phyloP scores from a whole-genome alignment of 2,113 vertebrate species.

The Eleginops maclovinus region DNA sequence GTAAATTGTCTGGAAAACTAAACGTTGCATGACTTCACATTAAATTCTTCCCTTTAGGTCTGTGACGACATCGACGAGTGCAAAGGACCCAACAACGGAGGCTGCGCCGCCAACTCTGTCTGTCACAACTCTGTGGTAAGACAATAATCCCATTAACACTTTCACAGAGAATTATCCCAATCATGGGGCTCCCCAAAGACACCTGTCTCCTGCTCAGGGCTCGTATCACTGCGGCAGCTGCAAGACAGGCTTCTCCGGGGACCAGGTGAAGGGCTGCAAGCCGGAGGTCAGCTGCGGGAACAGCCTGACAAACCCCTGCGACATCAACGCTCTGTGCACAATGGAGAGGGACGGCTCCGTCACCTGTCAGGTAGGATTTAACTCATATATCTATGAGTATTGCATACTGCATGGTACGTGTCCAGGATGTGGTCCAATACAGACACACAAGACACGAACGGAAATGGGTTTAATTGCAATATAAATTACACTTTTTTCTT shows the following conservation, averaged over 20 bases:
- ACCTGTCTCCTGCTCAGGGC: conserved; percentile 82
- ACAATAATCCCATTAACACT: neutral
- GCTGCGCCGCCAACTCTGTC: conserved; percentile 91
- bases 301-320: conserved; percentile 92
- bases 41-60: conserved; percentile 66
- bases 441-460: too few species aligned
- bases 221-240: conserved; percentile 94
- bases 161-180: neutral
- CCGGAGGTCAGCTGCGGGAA: conserved; percentile 89
- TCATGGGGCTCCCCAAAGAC: neutral
- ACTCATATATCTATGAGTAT: neutral
- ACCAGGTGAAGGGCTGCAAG: conserved; percentile 92
- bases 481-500: too few species aligned
- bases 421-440: too few species aligned
- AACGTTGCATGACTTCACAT: too few species aligned
- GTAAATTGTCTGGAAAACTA: too few species aligned
- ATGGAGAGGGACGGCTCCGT: conserved; percentile 89
- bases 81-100: conserved; percentile 86
- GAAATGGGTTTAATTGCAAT: too few species aligned
- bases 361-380: conserved; percentile 87
- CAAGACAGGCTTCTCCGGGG: conserved; percentile 91
- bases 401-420: too few species aligned
- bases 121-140: conserved; percentile 96
- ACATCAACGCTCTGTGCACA: conserved; percentile 88
- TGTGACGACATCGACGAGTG: conserved; percentile 94